phyloP scores from a whole-genome alignment of 2,888 invertebrate genomes.

The Sylvicola fuscatus region DNA sequence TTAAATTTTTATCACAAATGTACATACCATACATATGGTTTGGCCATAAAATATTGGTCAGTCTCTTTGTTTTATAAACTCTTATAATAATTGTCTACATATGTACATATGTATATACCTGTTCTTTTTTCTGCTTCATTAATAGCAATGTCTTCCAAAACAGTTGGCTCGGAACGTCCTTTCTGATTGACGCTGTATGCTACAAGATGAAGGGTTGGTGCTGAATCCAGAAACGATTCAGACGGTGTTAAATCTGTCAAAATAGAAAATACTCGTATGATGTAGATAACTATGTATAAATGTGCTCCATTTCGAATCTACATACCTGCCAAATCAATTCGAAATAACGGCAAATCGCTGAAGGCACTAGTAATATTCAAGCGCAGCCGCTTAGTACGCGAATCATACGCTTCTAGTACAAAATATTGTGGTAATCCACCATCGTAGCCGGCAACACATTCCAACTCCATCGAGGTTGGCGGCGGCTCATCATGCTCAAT shows the following conservation, averaged over 20 bases:
- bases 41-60: no score
- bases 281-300: background rate
- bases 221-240: conserved; percentile 21
- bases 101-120: no score
- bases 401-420: conserved; percentile 62
- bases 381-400: conserved; percentile 43
- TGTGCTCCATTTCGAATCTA: conserved; percentile 3
- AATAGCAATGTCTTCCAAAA: conserved; percentile 69
- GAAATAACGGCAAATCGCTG: conserved; percentile 37
- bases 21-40: no score
- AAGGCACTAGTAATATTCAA: conserved; percentile 44
- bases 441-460: conserved; percentile 74
- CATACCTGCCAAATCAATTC: conserved; percentile 27
- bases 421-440: conserved; percentile 76
- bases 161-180: conserved; percentile 60
- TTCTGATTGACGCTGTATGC: conserved; percentile 71
- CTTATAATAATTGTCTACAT: no score
- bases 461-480: conserved; percentile 45
- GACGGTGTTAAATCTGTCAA: conserved; percentile 22
- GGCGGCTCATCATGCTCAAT: conserved; percentile 4
- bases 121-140: conserved; percentile 71
- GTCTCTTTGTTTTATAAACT: no score
- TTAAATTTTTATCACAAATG: no score
- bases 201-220: conserved; percentile 49
- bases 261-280: no score